Conservation (phyloP, 2,797 vertebrate genomes). For the Periparus ater region DNA sequence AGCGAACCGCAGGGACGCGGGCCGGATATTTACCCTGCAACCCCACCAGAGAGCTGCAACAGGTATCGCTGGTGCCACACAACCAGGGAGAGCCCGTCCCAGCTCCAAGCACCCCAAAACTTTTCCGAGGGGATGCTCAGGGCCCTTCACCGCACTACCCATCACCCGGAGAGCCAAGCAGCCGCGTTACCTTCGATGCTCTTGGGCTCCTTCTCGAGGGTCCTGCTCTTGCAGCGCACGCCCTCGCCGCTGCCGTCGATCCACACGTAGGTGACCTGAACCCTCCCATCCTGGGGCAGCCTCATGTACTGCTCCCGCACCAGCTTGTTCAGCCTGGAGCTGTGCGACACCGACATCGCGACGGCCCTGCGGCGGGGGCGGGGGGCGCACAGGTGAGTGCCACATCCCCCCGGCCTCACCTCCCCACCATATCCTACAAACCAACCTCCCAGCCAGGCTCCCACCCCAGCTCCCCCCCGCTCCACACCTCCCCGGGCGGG, state of each 20-base stretch:
- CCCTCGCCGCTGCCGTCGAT: slow-evolving; percentile 86
- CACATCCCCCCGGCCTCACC: not conserved
- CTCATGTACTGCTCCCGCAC: slow-evolving; percentile 83
- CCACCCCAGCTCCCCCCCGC: fast-evolving
- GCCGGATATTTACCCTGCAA: not conserved
- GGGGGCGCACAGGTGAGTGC: not conserved
- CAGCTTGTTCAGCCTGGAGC: slow-evolving; percentile 83
- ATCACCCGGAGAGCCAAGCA: fast-evolving
- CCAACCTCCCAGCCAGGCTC: fast-evolving
- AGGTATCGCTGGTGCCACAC: not conserved
- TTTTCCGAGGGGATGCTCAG: fast-evolving
- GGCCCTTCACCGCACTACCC: not conserved
- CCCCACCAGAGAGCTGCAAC: not conserved
- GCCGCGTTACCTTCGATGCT: slow-evolving; percentile 73
- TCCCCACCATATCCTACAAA: fast-evolving
- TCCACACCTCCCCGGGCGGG: not conserved
- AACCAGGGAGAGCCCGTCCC: not conserved
- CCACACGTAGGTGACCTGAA: slow-evolving; percentile 89
- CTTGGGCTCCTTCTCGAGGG: slow-evolving; percentile 80
- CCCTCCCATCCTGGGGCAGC: slow-evolving; percentile 79
- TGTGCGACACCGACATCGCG: slow-evolving; percentile 76
- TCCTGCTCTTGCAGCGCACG: slow-evolving; percentile 85
- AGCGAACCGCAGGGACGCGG: not conserved
- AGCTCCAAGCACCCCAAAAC: not conserved
- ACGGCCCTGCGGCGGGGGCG: slow-evolving; percentile 55